Conservation (phyloP, 1,140 invertebrate species). For the Apis florea region DNA sequence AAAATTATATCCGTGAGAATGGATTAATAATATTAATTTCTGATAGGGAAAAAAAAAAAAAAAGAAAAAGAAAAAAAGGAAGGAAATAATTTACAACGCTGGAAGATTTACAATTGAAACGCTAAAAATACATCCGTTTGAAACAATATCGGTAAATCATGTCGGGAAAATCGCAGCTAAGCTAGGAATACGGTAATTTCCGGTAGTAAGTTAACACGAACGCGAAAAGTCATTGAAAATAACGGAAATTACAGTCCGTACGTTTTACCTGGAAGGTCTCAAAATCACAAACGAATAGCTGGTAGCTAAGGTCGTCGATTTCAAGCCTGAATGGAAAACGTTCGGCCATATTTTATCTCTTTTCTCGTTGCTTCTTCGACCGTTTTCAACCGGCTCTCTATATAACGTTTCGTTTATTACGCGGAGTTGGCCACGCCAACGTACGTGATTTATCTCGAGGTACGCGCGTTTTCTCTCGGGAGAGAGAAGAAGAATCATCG, state of each 20-base stretch:
- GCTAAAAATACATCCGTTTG: not conserved
- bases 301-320: conserved; percentile 23
- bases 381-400: conserved; percentile 36
- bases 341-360: conserved; percentile 39
- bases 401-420: conserved; percentile 49
- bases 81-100: too few relatives aligned
- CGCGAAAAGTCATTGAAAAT: conserved; percentile 35
- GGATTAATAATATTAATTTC: too few relatives aligned
- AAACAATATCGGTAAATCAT: conserved; percentile 15
- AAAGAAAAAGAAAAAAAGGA: too few relatives aligned
- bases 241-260: conserved; percentile 20
- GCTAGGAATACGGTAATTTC: not conserved
- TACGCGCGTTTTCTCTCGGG: conserved; percentile 20
- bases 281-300: not conserved
- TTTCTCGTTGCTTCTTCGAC: conserved; percentile 15
- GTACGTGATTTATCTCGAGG: conserved; percentile 36
- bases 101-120: not conserved
- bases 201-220: not conserved
- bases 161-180: not conserved
- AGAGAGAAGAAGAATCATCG: not conserved
- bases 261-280: not conserved
- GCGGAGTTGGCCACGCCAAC: conserved; percentile 25
- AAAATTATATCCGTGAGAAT: too few relatives aligned
- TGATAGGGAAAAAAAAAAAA: not conserved
- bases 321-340: conserved; percentile 22